Evolutionary conservation across 2,888 invertebrate species (phyloP), one percentile per base, ranked within the genome.

Genomic region (Cremastinae sp.): DNA sequence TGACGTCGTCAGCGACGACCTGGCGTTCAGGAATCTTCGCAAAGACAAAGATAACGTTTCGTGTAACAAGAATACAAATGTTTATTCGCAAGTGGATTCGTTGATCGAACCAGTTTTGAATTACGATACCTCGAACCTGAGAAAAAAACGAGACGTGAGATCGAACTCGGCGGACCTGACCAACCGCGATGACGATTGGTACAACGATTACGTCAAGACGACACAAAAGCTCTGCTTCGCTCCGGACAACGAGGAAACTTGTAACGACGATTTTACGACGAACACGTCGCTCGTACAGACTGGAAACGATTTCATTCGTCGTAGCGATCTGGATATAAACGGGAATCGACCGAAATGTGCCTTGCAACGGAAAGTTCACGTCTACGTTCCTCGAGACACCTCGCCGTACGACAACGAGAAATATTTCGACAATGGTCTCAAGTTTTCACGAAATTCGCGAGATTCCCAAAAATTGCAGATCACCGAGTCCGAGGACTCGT

Each of bases 81-180:
- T 38, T 9, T 72, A 58, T 43, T 2, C 22, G 18, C 49, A 62
- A 7, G 51, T 41, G 8, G 54, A 65, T 41, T 54, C 53, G 10
- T 54, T 49, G 20, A 66, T 3, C 20, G 71, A 69, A 8, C 75
- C 47, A 75, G 43, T 69, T 0, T 16, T 68, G 18, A 73, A 58
- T 54, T 43, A 43, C 28, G 58, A 49, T 8, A 49, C 12, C 9
- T 61, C 78, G 28, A 76, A 75, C 36, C 68, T 78, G 56, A 94
- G 93, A 86, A 96, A 95, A 88, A 95, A 95, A 85, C 92, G 96
- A 73, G 96, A 96, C 0, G 94, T 95, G 0, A 91, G 96, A 78
- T 96, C 96, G 1, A 90, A 96, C 58, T 96, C 96, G 0, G 96
- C 96, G 0, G 96, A 96, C 87, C 94, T 96, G 78, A 95, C 96